Evolutionary conservation across 2,113 vertebrate species (phyloP), one percentile per base, ranked within the genome.

Genomic region (Larimichthys polyactis): DNA sequence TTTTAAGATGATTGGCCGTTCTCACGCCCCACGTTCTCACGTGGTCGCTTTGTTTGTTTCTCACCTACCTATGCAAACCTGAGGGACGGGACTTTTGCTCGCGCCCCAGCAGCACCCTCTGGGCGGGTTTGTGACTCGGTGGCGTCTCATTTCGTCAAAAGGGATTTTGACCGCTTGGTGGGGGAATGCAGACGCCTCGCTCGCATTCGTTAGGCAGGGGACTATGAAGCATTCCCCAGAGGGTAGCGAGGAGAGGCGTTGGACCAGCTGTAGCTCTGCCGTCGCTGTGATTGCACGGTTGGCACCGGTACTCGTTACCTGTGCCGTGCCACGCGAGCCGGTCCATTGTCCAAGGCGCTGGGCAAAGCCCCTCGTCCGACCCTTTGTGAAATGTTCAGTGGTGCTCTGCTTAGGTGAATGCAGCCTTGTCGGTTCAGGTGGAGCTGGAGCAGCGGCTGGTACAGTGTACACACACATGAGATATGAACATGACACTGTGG

Each of bases 1-100:
- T 93, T 94, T 94, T 94, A 94, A 93, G 94, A 70, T 90, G 85
- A 94, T 89, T 87, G 90, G 90, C 90, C 84, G 78, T 91, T 92
- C 91, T 92, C 85, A 89, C 55, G 22, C 77, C 62, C 74, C 32
- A 36, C 32, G 32, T 36, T 36, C 32, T 36, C 32, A 36, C 32
- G 32, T 82, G 77, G 43, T 59, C 36, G 60, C 1, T 55, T 83
- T 87, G 68, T 77, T 85, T 71, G 68, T 62, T 40, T 40, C 2
- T 40, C 36, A 71, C 55, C 71, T 44, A 58, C 60, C 52, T 84
- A 75, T 89, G 88, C 86, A 82, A 83, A 86, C 86, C 84, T 58
- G 86, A 90, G 82, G 92, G 84, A 84, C 75, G 20, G 59, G 71
- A 70, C 79, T 86, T 87, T 4, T 69, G 80, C 84, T 91, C 84